Evolutionary conservation across 1,140 invertebrate genomes (phyloP).

Genomic region (Drosophila kohkoa): DNA sequence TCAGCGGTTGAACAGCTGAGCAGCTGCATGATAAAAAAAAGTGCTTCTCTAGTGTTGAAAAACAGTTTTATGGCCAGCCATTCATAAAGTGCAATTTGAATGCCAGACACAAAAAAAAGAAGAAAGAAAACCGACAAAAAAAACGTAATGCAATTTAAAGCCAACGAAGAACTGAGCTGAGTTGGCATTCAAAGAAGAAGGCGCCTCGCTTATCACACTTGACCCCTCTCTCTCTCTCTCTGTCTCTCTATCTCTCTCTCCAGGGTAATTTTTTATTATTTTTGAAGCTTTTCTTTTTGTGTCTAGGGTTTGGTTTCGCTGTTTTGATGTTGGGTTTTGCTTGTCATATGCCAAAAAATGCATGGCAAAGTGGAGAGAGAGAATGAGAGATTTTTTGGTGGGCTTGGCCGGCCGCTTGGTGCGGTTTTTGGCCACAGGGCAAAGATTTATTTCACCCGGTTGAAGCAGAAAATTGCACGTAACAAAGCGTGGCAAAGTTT

Average conservation of each 20-base stretch:
- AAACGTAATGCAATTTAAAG: conserved; percentile 42
- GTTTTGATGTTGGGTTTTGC: conserved; percentile 6
- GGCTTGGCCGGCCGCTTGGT: conserved; percentile 1
- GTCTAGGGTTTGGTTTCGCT: not conserved
- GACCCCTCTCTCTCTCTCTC: not conserved
- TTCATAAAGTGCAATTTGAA: conserved; percentile 34
- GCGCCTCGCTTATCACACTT: conserved; percentile 35
- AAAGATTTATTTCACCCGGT: conserved; percentile 74
- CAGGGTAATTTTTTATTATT: conserved; percentile 6
- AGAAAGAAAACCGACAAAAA: not conserved
- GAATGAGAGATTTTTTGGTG: not conserved
- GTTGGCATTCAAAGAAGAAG: not conserved
- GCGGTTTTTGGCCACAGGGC: conserved; percentile 33
- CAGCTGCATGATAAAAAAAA: not conserved
- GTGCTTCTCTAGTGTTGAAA: conserved; percentile 7
- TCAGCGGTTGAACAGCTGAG: not conserved
- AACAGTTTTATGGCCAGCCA: conserved; percentile 8
- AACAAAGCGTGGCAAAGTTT: conserved; percentile 77
- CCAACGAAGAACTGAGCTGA: not conserved
- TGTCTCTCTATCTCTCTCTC: no score
- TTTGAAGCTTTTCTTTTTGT: conserved; percentile 2
- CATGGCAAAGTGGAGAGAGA: conserved; percentile 24
- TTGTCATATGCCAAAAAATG: conserved; percentile 48
- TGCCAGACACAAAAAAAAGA: conserved; percentile 4
- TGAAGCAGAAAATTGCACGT: conserved; percentile 78